Evolutionary conservation across 2,113 vertebrate species (phyloP).

Genomic region (Sterna hirundo): DNA sequence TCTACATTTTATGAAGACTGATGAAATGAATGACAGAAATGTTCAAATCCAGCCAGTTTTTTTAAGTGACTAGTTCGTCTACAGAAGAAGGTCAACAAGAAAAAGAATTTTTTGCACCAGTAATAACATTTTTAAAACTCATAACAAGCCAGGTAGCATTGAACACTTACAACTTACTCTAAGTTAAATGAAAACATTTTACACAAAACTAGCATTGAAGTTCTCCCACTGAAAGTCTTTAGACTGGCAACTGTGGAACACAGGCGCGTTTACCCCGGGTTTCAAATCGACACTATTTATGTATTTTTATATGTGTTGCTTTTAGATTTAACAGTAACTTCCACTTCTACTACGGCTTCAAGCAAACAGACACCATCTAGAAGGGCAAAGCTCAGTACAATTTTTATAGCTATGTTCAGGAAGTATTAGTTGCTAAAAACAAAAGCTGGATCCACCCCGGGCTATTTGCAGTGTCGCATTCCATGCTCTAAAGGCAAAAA

Average conservation of each 20-base stretch:
- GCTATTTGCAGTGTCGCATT: conserved; percentile 55
- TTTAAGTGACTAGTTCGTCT: not conserved
- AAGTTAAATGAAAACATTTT: not conserved
- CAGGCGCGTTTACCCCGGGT: not conserved
- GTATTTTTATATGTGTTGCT: not conserved
- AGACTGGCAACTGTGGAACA: not conserved
- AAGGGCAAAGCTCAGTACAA: conserved; percentile 37
- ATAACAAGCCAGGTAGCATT: not conserved
- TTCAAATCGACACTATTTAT: not conserved
- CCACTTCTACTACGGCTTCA: not conserved
- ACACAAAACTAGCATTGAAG: not conserved
- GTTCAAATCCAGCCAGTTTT: not conserved
- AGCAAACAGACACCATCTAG: not conserved
- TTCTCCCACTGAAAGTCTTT: not conserved
- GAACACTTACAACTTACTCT: not conserved
- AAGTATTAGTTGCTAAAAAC: conserved; percentile 52
- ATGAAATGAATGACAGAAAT: not conserved
- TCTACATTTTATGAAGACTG: not conserved
- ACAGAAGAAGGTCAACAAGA: not conserved
- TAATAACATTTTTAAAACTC: not conserved
- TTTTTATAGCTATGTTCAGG: not conserved
- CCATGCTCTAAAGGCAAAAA: conserved; percentile 29
- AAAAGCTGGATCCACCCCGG: conserved; percentile 39
- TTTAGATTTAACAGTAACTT: not conserved
- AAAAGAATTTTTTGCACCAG: not conserved